These are phyloP conservation scores for Myocastor coypus DNA, from an alignment of 2,113 vertebrate genomes.

Conservation along the genomic window DNA sequence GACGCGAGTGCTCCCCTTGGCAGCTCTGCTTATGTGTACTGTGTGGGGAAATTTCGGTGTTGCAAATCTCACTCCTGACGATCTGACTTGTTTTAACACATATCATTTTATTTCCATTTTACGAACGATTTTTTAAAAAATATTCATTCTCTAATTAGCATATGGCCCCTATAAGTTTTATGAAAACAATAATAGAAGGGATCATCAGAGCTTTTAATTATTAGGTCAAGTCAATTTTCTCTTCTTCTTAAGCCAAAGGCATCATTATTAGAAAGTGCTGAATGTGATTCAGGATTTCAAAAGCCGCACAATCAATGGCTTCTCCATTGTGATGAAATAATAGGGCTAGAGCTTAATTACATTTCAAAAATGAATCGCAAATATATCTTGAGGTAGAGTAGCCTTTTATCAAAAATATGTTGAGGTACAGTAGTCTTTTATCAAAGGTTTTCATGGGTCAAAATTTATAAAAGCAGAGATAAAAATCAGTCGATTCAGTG, in stretches of 20 bases:
- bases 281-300: conserved; percentile 66
- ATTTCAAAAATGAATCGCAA: conserved; percentile 69
- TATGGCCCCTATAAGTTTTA: conserved; percentile 68
- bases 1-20: conserved; percentile 67
- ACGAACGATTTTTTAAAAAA: conserved; percentile 36
- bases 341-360: conserved; percentile 70
- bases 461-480: conserved; percentile 66
- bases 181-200: conserved; percentile 74
- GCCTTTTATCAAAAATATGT: conserved; percentile 62
- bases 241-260: conserved; percentile 70
- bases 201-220: conserved; percentile 78
- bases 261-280: conserved; percentile 71
- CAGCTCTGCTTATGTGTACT: conserved; percentile 50
- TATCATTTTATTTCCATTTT: conserved; percentile 78
- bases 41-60: conserved; percentile 67
- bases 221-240: conserved; percentile 80
- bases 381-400: conserved; percentile 46
- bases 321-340: conserved; percentile 72
- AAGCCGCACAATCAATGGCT: conserved; percentile 56
- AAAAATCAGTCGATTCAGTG: conserved; percentile 55
- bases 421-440: conserved; percentile 56
- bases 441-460: conserved; percentile 54
- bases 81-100: conserved; percentile 63
- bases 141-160: conserved; percentile 73
- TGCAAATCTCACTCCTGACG: conserved; percentile 63